Base-by-base conservation (phyloP, 2,797 vertebrate species). In the Sebastes aleutianus region DNA sequence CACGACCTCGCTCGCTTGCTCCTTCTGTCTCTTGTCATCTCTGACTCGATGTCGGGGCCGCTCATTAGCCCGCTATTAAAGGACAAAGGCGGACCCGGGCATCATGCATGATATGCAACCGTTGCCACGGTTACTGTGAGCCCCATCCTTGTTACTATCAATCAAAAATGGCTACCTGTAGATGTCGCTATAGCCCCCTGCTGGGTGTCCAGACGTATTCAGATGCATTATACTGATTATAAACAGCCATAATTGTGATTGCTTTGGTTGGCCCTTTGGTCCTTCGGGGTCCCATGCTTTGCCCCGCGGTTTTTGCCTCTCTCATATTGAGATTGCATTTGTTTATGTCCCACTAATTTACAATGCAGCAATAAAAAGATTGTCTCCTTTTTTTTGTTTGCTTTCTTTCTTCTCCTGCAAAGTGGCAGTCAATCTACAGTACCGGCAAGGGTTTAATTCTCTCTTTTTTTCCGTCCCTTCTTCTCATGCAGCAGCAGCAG, bases 211-310 rank as follows among this genome's bases (percentile, higher is more conserved):
- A 10, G 22, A 64, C 22, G 20, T 69, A 27, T 69, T 59, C 29
- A 31, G 68, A 86, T 87, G 82, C 87, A 92, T 91, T 87, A 85
- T 80, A 61, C 66, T 88, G 91, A 94, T 92, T 91, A 86, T 80
- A 85, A 87, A 81, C 65, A 71, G 56, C 62, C 76, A 84, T 90
- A 87, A 88, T 83, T 86, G 79, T 83, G 81, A 92, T 85, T 91
- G 76, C 80, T 82, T 69, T 34, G 53, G 61, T 77, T 36, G 62
- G 74, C 64, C 80, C 24, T 67, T 57, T 5, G 24, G 58, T 59
- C 77, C 75, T 71, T 50, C 26, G 10, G 71, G 78, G 76, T 59
- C 54, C 56, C 32, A 5, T 11, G 10, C 36, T 64, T 24, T 50
- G 57, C 68, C 72, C 56, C 8, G 6, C 43, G 61, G 34, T 83